Conservation (phyloP, 1,140 invertebrate genomes). For the Harpegnathos saltator region DNA sequence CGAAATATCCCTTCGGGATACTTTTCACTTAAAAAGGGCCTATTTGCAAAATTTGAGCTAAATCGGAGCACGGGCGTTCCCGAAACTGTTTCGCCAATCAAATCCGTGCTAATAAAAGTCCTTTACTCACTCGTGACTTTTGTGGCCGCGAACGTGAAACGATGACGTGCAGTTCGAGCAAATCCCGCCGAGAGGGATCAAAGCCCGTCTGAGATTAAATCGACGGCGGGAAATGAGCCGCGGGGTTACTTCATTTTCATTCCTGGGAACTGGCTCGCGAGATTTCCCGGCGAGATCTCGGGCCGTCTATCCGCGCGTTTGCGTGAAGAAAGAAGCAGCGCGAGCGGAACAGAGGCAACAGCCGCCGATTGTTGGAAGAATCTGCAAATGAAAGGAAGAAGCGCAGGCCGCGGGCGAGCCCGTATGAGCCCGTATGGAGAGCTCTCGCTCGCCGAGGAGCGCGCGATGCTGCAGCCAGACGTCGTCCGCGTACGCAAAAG, state of each 20-base stretch:
- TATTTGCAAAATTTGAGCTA: too few species aligned
- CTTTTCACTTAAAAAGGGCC: too few species aligned
- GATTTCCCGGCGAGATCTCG: not conserved
- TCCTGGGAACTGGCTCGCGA: not conserved
- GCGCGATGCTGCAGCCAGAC: constrained; percentile 23
- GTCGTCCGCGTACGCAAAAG: not conserved
- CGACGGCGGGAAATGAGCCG: not conserved
- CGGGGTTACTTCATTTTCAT: not conserved
- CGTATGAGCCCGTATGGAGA: too few species aligned
- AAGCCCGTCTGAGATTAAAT: not conserved
- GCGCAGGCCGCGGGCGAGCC: too few species aligned
- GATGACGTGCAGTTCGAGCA: not conserved
- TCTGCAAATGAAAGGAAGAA: not conserved
- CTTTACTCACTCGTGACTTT: too few species aligned
- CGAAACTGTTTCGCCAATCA: too few species aligned
- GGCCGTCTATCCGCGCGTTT: not conserved
- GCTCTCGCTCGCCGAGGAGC: too few species aligned
- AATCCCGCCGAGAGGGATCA: not conserved
- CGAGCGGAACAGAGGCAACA: too few species aligned
- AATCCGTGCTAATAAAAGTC: too few species aligned
- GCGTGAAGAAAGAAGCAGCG: not conserved
- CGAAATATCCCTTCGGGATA: too few species aligned
- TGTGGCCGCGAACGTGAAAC: too few species aligned
- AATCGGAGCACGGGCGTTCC: too few species aligned
- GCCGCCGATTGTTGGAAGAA: constrained; percentile 1